Percentiles rank a stretch among this genome's conserved stretches.
These are phyloP conservation scores for Stylophora pistillata DNA, from an alignment of 64 coral and sea anemone genomes.

Conservation along the genomic window DNA sequence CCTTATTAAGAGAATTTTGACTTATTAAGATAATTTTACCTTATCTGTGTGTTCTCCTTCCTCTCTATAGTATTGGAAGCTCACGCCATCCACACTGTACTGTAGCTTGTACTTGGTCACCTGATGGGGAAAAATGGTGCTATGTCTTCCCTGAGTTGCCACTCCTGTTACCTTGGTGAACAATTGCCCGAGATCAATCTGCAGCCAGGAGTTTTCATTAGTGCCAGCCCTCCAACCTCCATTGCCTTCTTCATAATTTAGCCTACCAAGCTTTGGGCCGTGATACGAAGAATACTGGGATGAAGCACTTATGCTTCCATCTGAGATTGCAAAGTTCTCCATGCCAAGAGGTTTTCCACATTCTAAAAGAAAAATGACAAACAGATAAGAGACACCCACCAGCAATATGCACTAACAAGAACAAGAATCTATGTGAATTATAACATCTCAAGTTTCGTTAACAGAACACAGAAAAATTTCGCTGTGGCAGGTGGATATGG, in stretches of 20 bases:
- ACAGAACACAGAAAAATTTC: too few species aligned
- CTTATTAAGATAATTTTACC: not conserved
- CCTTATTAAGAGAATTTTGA: too few species aligned
- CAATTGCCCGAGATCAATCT: constrained; percentile 26
- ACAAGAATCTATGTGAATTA: too few species aligned
- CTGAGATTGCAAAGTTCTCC: constrained; percentile 18
- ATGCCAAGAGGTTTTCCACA: constrained; percentile 27
- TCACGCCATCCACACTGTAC: not conserved
- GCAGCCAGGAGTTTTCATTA: constrained; percentile 33
- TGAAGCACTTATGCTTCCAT: constrained; percentile 45
- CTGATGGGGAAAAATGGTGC: not conserved
- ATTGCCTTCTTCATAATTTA: constrained; percentile 13
- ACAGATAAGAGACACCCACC: not conserved
- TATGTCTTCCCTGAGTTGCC: constrained; percentile 46
- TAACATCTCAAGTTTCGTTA: too few species aligned
- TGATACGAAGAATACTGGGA: constrained; percentile 4
- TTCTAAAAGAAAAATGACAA: not conserved
- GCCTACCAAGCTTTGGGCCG: constrained; percentile 22
- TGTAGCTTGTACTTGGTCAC: not conserved
- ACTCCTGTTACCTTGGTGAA: constrained; percentile 36
- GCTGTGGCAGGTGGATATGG: too few species aligned
- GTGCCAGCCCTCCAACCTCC: constrained; percentile 3
- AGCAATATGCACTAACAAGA: too few species aligned
- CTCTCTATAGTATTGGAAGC: not conserved
- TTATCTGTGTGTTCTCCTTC: constrained; percentile 1